Percentiles rank a stretch among this genome's conserved stretches.
phyloP scores from a whole-genome alignment of 2,113 vertebrate genomes.

The Microcebus griseorufus region DNA sequence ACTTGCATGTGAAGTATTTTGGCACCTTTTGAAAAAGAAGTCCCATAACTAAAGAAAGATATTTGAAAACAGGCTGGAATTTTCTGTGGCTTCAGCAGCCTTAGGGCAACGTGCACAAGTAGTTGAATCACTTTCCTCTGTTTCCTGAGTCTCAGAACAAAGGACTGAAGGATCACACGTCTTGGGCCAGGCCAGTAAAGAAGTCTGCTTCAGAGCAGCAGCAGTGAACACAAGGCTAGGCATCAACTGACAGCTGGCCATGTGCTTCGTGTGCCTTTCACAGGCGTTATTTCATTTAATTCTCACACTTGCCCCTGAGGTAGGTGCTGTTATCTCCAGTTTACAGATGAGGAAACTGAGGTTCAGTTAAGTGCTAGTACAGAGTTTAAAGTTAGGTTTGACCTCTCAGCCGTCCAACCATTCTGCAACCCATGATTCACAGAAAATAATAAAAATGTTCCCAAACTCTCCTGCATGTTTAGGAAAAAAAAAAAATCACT shows the following conservation, averaged over 20 bases:
- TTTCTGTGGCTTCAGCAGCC: background rate
- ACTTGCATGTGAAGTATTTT: background rate
- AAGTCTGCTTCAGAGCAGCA: background rate
- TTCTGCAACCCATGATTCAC: conserved; percentile 38
- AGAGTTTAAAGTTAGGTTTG: background rate
- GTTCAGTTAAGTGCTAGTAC: background rate
- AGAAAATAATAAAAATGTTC: conserved; percentile 54
- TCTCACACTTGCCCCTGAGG: background rate
- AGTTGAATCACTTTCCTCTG: background rate
- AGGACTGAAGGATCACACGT: background rate
- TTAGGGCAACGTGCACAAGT: background rate
- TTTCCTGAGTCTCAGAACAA: background rate
- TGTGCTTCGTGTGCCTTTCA: background rate
- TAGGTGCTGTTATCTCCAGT: background rate
- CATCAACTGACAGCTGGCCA: background rate
- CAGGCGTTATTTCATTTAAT: background rate
- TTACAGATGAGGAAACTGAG: background rate
- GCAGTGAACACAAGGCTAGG: background rate
- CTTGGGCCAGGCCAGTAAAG: background rate
- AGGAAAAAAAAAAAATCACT: background rate
- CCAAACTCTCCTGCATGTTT: conserved; percentile 35
- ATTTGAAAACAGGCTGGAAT: conserved; percentile 24
- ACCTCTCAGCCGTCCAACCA: background rate
- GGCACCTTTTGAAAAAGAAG: conserved; percentile 39
- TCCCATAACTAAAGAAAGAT: conserved; percentile 24